Conservation (phyloP, 2,113 vertebrate species). For the Scomber colias region DNA sequence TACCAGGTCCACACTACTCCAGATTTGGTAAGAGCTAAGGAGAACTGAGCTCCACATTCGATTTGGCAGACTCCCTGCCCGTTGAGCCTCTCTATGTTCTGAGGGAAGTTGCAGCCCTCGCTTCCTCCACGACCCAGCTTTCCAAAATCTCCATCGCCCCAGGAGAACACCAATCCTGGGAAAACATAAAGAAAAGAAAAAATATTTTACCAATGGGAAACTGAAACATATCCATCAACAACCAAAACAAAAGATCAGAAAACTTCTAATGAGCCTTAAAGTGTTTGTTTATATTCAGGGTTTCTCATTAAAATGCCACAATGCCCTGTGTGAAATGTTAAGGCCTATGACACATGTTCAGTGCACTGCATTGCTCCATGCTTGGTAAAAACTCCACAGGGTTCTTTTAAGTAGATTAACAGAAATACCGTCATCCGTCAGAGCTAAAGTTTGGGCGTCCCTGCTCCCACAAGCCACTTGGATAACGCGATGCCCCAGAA, state of each 20-base stretch:
- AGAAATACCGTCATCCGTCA: constrained; percentile 94
- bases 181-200: background rate
- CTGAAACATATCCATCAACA: background rate
- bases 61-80: constrained; percentile 97
- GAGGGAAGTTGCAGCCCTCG: constrained; percentile 98
- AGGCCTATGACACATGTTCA: no score
- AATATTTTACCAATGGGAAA: background rate
- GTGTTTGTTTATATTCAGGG: background rate
- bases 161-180: constrained; percentile 96
- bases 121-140: constrained; percentile 98
- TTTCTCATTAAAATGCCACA: background rate
- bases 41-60: constrained; percentile 98
- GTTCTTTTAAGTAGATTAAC: background rate
- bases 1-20: constrained; percentile 99
- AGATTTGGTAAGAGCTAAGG: constrained; percentile 96
- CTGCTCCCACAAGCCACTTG: constrained; percentile 98
- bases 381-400: background rate
- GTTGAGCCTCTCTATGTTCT: constrained; percentile 97
- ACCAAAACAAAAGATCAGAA: background rate
- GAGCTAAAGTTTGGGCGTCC: constrained; percentile 96
- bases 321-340: no score
- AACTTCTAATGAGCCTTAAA: background rate
- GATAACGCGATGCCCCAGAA: constrained; percentile 95
- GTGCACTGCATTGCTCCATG: no score
- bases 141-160: constrained; percentile 98